phyloP scores from a whole-genome alignment of 1,140 invertebrate species.

The Hycleus cichorii region DNA sequence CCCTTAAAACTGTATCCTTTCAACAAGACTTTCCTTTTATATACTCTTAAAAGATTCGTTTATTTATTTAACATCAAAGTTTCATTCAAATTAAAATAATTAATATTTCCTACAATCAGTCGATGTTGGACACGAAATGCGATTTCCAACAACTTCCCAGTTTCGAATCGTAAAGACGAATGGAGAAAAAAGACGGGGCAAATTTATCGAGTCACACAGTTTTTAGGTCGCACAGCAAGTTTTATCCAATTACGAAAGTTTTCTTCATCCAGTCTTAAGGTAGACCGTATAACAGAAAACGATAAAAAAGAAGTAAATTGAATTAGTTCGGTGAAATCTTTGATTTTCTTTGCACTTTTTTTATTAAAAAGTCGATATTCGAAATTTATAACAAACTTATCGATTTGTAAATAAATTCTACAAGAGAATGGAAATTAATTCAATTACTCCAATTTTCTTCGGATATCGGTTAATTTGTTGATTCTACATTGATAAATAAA shows the following conservation, averaged over 20 bases:
- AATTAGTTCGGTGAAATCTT: background rate
- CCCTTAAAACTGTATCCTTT: no score
- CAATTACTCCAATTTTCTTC: background rate
- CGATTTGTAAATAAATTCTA: background rate
- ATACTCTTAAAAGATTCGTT: no score
- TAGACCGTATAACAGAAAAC: background rate
- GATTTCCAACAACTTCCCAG: no score
- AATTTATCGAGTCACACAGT: background rate
- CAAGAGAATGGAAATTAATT: background rate
- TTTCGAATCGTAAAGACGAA: no score
- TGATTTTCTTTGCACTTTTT: background rate
- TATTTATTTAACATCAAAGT: no score
- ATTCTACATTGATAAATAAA: no score
- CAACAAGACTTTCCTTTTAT: no score
- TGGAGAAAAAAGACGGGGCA: no score
- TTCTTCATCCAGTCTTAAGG: background rate
- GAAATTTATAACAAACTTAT: background rate
- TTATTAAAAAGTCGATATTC: background rate
- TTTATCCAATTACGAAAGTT: constrained; percentile 3
- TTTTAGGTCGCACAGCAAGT: background rate
- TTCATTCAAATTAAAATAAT: no score
- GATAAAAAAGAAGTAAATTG: background rate
- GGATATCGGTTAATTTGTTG: no score
- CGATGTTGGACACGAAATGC: no score
- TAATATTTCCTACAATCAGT: no score